phyloP scores from a whole-genome alignment of 2,888 invertebrate genomes.

The Macaria notata region DNA sequence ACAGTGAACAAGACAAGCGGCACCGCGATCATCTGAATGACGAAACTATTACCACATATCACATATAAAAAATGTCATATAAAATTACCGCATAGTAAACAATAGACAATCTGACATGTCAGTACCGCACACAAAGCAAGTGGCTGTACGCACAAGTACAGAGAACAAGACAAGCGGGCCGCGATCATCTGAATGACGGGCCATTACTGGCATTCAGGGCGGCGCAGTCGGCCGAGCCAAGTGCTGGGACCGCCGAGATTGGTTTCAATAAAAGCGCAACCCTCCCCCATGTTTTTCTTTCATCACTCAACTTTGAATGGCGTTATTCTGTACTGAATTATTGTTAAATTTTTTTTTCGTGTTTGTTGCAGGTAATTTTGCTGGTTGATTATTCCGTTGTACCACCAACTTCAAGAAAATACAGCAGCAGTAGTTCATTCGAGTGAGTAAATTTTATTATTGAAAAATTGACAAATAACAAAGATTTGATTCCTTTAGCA shows the following conservation, averaged over 20 bases:
- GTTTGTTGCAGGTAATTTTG: conserved; percentile 59
- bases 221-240: conserved; percentile 74
- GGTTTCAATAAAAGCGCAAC: conserved; percentile 80
- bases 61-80: conserved; percentile 40
- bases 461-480: too few species aligned
- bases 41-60: too few species aligned
- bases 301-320: conserved; percentile 73
- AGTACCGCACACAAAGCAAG: conserved; percentile 68
- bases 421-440: too few species aligned
- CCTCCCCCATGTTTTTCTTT: conserved; percentile 79
- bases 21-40: conserved; percentile 76
- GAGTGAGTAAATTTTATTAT: too few species aligned
- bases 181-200: conserved; percentile 79
- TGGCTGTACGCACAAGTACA: conserved; percentile 52
- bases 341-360: conserved; percentile 20
- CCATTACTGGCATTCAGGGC: conserved; percentile 76
- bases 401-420: too few species aligned
- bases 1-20: conserved; percentile 73
- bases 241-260: conserved; percentile 78
- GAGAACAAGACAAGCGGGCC: conserved; percentile 71
- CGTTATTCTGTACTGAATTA: conserved; percentile 57
- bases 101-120: conserved; percentile 61
- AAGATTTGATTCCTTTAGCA: too few species aligned
- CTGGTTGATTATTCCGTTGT: conserved; percentile 8
- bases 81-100: conserved; percentile 53